Base-by-base conservation (phyloP, 2,888 invertebrate species). In the Dinocampus coccinellae region DNA sequence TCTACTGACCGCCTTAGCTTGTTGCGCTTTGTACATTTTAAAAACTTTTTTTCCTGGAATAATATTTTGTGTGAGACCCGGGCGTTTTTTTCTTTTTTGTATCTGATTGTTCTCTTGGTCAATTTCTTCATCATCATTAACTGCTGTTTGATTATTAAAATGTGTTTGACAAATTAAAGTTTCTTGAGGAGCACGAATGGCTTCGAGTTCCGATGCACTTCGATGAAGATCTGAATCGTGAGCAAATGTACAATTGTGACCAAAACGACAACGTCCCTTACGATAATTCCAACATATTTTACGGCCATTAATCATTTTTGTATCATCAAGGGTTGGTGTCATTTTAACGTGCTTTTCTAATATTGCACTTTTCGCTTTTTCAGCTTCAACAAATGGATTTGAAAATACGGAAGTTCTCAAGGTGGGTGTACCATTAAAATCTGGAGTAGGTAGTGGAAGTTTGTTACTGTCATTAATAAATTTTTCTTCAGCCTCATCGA, bases 251-350 rank as follows among this genome's bases (percentile, higher is more conserved):
- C 97, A 97, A 82, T 95, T 96, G 83, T 95, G 95, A 0, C 97
- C 97, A 88, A 96, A 97, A 64, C 95, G 91, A 85, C 97, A 97
- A 34, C 93, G 91, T 0, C 97, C 97, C 85, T 96, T 96, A 42
- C 95, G 90, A 85, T 96, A 96, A 88, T 96, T 97, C 95, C 96
- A 97, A 87, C 97, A 97, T 74, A 97, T 94, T 85, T 94, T 95
- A 82, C 93, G 94, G 0, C 95, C 96, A 84, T 96, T 96, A 79
- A 95, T 94, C 88, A 92, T 92, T 80, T 92, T 91, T n/a, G 92
- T 91, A 83, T 92, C 92, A 77, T 92, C 92, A 85, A 87, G 72
- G 0, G 88, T 88, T 11, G 90, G 91, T 81, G 94, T 96, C 95
- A 97, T 95, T 90, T 96, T 96, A 0, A 97, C 97, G 86, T 97